These are phyloP conservation scores for Ceratosolen solmsi DNA, from an alignment of 1,140 invertebrate species.

Conservation along the genomic window DNA sequence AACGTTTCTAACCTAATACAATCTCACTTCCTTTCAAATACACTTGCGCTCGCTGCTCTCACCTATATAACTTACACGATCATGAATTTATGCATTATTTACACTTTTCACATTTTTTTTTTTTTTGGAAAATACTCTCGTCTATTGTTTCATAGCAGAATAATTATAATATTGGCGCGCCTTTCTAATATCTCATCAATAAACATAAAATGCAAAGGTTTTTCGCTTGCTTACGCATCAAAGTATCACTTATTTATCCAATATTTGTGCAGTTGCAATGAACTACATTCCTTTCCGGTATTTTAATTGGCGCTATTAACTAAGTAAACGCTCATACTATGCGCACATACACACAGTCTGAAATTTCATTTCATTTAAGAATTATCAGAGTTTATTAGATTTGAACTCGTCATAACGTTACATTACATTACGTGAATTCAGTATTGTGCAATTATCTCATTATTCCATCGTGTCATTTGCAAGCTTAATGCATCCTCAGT, in stretches of 20 bases:
- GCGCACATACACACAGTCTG: not conserved
- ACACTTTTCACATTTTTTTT: constrained; percentile 45
- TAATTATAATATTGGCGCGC: constrained; percentile 1
- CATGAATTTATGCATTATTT: constrained; percentile 29
- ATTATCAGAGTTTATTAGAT: not conserved
- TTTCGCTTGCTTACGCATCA: not conserved
- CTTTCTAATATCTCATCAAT: not conserved
- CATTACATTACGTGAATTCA: not conserved
- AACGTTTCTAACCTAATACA: not conserved
- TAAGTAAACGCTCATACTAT: not conserved
- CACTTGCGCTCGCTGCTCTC: not conserved
- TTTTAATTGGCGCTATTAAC: not conserved
- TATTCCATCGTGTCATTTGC: no score
- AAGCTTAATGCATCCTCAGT: no score
- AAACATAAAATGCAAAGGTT: not conserved
- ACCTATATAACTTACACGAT: constrained; percentile 39
- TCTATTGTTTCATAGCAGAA: not conserved
- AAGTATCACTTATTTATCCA: not conserved
- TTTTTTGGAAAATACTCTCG: constrained; percentile 23
- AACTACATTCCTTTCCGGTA: not conserved
- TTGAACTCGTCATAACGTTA: not conserved
- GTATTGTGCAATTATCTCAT: not conserved
- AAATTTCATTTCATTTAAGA: not conserved
- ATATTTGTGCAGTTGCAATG: not conserved
- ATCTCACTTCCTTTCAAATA: constrained; percentile 2